Evolutionary conservation across 2,888 invertebrate species (phyloP).

Genomic region (Idaea biselata): DNA sequence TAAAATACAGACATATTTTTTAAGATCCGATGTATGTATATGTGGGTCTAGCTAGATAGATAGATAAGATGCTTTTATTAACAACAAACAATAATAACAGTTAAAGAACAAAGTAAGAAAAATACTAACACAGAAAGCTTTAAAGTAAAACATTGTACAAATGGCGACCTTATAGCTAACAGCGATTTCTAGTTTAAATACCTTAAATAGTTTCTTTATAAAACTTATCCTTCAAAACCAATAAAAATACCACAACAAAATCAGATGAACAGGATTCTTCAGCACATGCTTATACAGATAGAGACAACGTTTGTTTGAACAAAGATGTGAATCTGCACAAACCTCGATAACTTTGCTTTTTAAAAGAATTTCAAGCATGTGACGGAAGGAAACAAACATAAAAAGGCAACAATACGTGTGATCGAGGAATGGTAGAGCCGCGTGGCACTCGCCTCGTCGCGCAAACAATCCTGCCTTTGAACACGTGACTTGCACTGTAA

Average conservation of each 20-base stretch:
- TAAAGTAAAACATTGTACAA: no score
- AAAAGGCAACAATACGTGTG: constrained; percentile 35
- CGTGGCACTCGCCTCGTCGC: constrained; percentile 22
- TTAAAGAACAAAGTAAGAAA: no score
- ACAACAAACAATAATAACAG: no score
- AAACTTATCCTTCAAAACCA: not conserved
- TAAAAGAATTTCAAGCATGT: constrained; percentile 28
- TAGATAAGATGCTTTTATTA: no score
- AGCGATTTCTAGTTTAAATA: no score
- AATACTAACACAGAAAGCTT: no score
- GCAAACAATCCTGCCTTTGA: constrained; percentile 53
- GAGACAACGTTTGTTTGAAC: not conserved
- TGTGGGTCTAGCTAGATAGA: no score
- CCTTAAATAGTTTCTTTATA: not conserved
- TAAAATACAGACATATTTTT: no score
- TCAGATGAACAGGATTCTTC: no score
- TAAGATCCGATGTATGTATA: no score
- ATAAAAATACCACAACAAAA: not conserved
- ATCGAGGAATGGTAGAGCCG: constrained; percentile 36
- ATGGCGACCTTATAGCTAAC: no score
- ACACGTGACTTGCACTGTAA: constrained; percentile 61
- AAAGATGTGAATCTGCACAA: not conserved
- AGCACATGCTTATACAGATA: no score
- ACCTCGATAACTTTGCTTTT: constrained; percentile 10
- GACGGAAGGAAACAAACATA: constrained; percentile 29